Conservation (phyloP, 2,888 invertebrate genomes). For the Scaptomyza flava region DNA sequence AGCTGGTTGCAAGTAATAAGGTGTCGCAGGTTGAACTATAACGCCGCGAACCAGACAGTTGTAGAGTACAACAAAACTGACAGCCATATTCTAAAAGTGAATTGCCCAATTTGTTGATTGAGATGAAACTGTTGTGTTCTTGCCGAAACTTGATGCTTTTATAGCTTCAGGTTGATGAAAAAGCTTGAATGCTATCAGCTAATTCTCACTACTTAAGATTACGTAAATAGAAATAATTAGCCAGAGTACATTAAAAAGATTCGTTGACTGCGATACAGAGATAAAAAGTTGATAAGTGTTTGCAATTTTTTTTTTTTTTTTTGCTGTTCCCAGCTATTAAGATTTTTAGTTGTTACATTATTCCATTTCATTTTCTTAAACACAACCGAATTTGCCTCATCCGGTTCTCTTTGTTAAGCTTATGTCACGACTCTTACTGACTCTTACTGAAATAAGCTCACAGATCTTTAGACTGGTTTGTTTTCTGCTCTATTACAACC, state of each 20-base stretch:
- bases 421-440: constrained; percentile 2
- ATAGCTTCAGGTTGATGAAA: constrained; percentile 15
- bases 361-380: constrained; percentile 5
- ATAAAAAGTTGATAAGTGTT: constrained; percentile 7
- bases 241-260: constrained; percentile 17
- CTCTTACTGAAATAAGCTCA: not conserved
- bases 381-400: not conserved
- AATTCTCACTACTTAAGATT: constrained; percentile 19
- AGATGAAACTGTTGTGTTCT: constrained; percentile 19
- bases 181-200: constrained; percentile 12
- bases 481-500: not conserved
- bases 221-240: constrained; percentile 32
- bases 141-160: constrained; percentile 15
- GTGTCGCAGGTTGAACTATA: constrained; percentile 5
- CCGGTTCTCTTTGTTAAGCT: constrained; percentile 1
- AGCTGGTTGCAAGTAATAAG: not conserved
- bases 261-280: not conserved
- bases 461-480: not conserved
- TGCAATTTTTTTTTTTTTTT: constrained; percentile 1
- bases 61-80: constrained; percentile 34
- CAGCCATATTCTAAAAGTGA: constrained; percentile 23
- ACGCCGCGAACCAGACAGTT: constrained; percentile 38
- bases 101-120: constrained; percentile 8
- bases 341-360: constrained; percentile 10
- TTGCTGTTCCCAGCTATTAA: constrained; percentile 13